A percentile compares a stretch with the other conserved stretches of the same genome.
phyloP scores from a whole-genome alignment of 1,140 invertebrate species.

The Lepeophtheirus salmonis region DNA sequence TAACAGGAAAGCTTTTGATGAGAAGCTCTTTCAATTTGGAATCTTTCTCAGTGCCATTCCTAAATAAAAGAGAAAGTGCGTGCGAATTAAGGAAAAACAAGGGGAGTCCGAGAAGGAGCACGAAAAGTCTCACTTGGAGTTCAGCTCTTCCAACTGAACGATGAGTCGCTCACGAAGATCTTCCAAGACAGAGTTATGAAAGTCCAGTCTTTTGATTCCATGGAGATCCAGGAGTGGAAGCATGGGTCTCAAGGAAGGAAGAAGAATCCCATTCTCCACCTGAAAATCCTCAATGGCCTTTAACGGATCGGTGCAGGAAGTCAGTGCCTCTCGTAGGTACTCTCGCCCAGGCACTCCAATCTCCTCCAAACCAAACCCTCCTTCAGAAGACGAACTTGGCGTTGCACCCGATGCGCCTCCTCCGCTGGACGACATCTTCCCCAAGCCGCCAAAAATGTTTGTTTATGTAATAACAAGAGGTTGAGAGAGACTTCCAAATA shows the following conservation, averaged over 20 bases:
- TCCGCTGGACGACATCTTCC: no score
- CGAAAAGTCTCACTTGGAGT: constrained; percentile 24
- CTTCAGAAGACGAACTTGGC: no score
- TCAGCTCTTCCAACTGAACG: constrained; percentile 67
- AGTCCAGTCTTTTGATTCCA: constrained; percentile 70
- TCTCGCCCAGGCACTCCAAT: constrained; percentile 75
- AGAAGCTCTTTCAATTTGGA: constrained; percentile 75
- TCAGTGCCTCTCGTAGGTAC: constrained; percentile 70
- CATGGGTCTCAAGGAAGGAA: constrained; percentile 81
- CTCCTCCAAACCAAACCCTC: constrained; percentile 51
- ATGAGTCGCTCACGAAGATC: constrained; percentile 75
- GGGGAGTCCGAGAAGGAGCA: no score
- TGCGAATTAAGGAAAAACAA: no score
- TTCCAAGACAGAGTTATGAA: constrained; percentile 84
- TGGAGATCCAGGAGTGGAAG: constrained; percentile 81
- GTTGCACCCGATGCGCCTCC: no score
- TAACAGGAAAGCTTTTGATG: constrained; percentile 76
- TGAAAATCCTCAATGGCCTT: constrained; percentile 62
- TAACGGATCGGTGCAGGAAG: constrained; percentile 82
- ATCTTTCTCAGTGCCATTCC: constrained; percentile 53
- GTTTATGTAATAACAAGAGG: no score
- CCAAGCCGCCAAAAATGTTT: no score
- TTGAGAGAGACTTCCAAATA: no score
- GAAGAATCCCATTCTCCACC: constrained; percentile 75
- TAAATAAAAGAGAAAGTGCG: no score